These are phyloP conservation scores for Zaprionus africanus DNA, from an alignment of 1,140 invertebrate genomes.

Conservation along the genomic window DNA sequence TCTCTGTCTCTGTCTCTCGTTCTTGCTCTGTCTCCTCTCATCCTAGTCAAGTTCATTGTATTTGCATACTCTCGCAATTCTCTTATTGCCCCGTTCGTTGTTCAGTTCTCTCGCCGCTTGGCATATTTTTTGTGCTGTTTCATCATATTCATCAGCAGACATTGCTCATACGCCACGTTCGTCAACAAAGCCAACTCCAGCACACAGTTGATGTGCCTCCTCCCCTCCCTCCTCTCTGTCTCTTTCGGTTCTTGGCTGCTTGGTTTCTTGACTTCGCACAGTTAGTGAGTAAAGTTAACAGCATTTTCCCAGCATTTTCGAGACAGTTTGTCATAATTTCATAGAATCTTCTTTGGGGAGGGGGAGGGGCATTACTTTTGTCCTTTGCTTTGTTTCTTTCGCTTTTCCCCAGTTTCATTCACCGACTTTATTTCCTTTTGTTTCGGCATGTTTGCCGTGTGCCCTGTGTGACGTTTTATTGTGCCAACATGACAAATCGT, in stretches of 20 bases:
- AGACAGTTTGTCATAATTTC: constrained; percentile 83
- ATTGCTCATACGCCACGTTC: constrained; percentile 81
- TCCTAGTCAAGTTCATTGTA: constrained; percentile 75
- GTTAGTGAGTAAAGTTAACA: constrained; percentile 71
- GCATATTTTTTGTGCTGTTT: constrained; percentile 78
- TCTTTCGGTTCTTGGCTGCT: constrained; percentile 10
- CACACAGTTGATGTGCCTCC: constrained; percentile 46
- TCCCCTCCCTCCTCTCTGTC: constrained; percentile 1
- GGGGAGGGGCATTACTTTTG: constrained; percentile 16
- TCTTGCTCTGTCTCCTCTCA: constrained; percentile 9
- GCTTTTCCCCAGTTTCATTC: constrained; percentile 25
- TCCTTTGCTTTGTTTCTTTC: constrained; percentile 10
- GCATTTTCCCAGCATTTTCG: constrained; percentile 80
- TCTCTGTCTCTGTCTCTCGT: background rate
- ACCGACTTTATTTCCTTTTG: constrained; percentile 22
- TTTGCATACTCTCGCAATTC: constrained; percentile 57
- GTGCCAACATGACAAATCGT: constrained; percentile 81
- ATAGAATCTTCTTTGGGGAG: constrained; percentile 58
- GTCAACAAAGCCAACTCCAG: constrained; percentile 62
- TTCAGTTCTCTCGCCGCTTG: constrained; percentile 24
- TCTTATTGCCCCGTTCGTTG: background rate
- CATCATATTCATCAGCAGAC: constrained; percentile 80
- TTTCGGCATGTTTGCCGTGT: background rate
- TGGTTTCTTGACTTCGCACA: constrained; percentile 43
- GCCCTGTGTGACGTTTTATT: constrained; percentile 64